Evolutionary conservation across 1,140 invertebrate genomes (phyloP).

Genomic region (Drosophila sucinea): DNA sequence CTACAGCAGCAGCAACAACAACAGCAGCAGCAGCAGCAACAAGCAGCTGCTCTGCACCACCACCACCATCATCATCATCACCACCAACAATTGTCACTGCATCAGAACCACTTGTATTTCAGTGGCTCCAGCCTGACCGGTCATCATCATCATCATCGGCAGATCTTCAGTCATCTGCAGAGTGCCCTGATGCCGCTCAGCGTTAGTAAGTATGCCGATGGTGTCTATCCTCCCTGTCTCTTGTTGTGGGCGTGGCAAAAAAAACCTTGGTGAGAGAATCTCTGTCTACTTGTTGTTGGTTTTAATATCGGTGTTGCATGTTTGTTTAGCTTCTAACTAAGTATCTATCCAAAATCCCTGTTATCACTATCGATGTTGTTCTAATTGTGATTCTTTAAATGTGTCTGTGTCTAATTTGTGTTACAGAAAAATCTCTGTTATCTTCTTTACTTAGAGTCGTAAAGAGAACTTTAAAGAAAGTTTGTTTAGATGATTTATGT

Average conservation of each 20-base stretch:
- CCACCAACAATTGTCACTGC: conserved; percentile 79
- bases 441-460: neutral
- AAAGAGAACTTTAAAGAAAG: neutral
- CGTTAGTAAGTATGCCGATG: conserved; percentile 77
- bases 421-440: neutral
- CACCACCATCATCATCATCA: conserved; percentile 79
- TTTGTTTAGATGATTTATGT: too few species aligned
- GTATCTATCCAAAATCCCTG: neutral
- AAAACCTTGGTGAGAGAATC: neutral
- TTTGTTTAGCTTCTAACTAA: conserved; percentile 31
- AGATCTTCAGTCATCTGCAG: conserved; percentile 81
- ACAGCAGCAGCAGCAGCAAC: conserved; percentile 54
- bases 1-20: conserved; percentile 52
- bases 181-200: conserved; percentile 79
- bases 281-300: neutral
- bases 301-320: conserved; percentile 55
- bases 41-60: conserved; percentile 55
- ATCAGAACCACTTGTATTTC: conserved; percentile 81
- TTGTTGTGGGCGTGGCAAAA: conserved; percentile 5
- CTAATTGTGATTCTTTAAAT: neutral
- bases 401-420: conserved; percentile 4
- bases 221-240: neutral
- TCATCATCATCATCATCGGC: conserved; percentile 76
- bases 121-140: conserved; percentile 66
- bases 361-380: conserved; percentile 47